Percentiles rank a stretch among this genome's conserved stretches.
These are phyloP conservation scores for Lapara coniferarum DNA, from an alignment of 2,888 invertebrate species.

Conservation along the genomic window DNA sequence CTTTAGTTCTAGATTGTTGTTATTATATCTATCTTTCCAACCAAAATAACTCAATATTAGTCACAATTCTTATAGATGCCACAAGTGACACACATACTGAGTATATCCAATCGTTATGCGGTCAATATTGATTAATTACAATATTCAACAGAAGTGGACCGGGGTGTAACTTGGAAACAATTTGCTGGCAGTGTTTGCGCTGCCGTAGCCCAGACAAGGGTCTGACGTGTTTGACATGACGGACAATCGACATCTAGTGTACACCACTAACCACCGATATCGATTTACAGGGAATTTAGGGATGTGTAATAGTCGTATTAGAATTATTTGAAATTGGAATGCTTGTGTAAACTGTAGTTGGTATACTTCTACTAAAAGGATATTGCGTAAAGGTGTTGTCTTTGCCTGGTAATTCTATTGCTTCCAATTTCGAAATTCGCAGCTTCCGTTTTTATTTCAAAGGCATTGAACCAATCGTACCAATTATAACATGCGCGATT, in stretches of 20 bases:
- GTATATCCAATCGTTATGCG: neutral
- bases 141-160: constrained; percentile 4
- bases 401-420: too few species aligned
- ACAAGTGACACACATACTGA: neutral
- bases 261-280: constrained; percentile 15
- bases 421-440: too few species aligned
- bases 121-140: constrained; percentile 12
- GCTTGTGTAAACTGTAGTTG: too few species aligned
- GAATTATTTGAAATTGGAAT: neutral
- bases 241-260: constrained; percentile 20
- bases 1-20: too few species aligned
- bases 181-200: constrained; percentile 20
- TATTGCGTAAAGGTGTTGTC: too few species aligned
- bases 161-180: constrained; percentile 13
- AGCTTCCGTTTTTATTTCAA: too few species aligned
- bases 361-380: too few species aligned
- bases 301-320: neutral
- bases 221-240: constrained; percentile 18
- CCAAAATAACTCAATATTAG: neutral
- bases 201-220: constrained; percentile 18
- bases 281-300: neutral
- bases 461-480: too few species aligned
- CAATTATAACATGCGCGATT: too few species aligned
- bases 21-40: too few species aligned
- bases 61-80: neutral